Evolutionary conservation across 1,140 invertebrate genomes (phyloP).

Genomic region (Elysia chlorotica): DNA sequence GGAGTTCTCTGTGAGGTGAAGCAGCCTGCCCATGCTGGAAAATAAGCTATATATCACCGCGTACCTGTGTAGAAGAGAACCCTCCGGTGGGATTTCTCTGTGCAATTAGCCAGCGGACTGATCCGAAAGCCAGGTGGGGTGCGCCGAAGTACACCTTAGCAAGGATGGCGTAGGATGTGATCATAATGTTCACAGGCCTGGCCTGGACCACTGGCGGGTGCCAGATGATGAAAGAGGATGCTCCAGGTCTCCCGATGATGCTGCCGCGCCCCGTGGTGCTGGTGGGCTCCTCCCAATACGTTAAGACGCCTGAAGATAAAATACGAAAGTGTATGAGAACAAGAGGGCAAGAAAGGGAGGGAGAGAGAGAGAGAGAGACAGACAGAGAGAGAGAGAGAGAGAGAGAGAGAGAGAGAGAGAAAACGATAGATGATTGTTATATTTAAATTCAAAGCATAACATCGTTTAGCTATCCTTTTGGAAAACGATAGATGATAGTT

Average conservation of each 20-base stretch:
- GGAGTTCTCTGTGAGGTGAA: not conserved
- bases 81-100: slow-evolving; percentile 82
- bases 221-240: slow-evolving; percentile 28
- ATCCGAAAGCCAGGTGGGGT: slow-evolving; percentile 68
- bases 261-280: slow-evolving; percentile 21
- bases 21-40: not conserved
- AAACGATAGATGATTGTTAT: not conserved
- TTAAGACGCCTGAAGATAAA: slow-evolving; percentile 65
- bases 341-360: not conserved
- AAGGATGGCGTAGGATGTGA: slow-evolving; percentile 82
- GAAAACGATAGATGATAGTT: not conserved
- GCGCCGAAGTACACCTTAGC: slow-evolving; percentile 61
- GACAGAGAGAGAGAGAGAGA: not conserved
- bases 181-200: slow-evolving; percentile 79
- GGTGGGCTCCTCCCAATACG: slow-evolving; percentile 75
- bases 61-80: slow-evolving; percentile 74
- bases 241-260: not conserved
- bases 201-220: slow-evolving; percentile 39
- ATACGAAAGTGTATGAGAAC: not conserved
- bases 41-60: too few species aligned
- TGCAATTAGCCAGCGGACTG: slow-evolving; percentile 83
- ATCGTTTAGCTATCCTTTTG: not conserved
- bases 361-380: not conserved
- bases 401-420: not conserved
- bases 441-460: not conserved